Evolutionary conservation across 1,140 invertebrate species (phyloP).

Genomic region (Elysia chlorotica): DNA sequence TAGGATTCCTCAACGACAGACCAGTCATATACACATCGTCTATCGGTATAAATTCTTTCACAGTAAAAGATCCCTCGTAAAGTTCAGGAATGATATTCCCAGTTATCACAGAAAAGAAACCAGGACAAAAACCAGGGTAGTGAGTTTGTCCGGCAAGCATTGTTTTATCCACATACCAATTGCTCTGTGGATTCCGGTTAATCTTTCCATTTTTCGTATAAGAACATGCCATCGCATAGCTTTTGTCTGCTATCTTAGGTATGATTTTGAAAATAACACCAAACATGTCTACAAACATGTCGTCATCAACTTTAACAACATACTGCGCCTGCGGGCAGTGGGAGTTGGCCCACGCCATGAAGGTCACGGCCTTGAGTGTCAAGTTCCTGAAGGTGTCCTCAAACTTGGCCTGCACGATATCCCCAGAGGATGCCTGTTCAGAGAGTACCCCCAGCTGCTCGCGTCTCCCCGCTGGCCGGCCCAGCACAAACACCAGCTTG

Average conservation of each 20-base stretch:
- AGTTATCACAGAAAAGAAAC: slow-evolving; percentile 60
- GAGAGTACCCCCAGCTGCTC: slow-evolving; percentile 30
- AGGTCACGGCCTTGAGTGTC: slow-evolving; percentile 74
- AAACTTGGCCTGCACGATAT: slow-evolving; percentile 55
- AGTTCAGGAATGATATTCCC: slow-evolving; percentile 51
- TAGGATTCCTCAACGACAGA: slow-evolving; percentile 33
- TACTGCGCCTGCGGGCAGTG: slow-evolving; percentile 72
- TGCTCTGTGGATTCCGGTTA: slow-evolving; percentile 48
- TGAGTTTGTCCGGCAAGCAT: slow-evolving; percentile 45
- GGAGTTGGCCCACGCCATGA: slow-evolving; percentile 74
- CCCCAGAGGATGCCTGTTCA: slow-evolving; percentile 45
- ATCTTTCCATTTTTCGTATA: slow-evolving; percentile 33
- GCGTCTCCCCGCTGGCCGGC: slow-evolving; percentile 62
- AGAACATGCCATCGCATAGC: slow-evolving; percentile 32
- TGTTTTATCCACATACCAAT: slow-evolving; percentile 57
- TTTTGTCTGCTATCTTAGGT: slow-evolving; percentile 20
- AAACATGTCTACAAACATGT: slow-evolving; percentile 74
- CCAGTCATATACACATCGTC: slow-evolving; percentile 62
- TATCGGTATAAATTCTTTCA: slow-evolving; percentile 46
- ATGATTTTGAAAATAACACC: slow-evolving; percentile 38
- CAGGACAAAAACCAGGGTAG: slow-evolving; percentile 59
- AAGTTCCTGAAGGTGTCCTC: slow-evolving; percentile 44
- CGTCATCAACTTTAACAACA: slow-evolving; percentile 90
- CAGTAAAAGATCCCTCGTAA: slow-evolving; percentile 41
- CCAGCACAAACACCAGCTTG: slow-evolving; percentile 72